Evolutionary conservation across 64 coral and sea anemone species (phyloP).

Genomic region (Montipora efflorescens): DNA sequence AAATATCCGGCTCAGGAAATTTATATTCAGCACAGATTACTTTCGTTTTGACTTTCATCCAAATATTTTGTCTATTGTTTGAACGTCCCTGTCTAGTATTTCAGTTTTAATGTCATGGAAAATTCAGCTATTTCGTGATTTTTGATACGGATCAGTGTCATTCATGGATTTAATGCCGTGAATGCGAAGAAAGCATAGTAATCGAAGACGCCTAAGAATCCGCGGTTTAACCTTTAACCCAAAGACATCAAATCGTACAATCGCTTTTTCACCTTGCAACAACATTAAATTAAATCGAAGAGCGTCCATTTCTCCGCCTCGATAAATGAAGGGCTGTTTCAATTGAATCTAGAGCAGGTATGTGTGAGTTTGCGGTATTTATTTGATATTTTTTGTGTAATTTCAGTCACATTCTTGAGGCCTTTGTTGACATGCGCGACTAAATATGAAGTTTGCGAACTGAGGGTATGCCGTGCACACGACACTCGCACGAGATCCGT

Average conservation of each 20-base stretch:
- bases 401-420: neutral
- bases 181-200: neutral
- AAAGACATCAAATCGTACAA: neutral
- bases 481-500: neutral
- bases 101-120: neutral
- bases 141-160: neutral
- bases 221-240: constrained; percentile 52
- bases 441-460: neutral
- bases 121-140: neutral
- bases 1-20: neutral
- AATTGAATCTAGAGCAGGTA: constrained; percentile 1
- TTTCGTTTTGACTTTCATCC: neutral
- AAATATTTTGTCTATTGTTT: neutral
- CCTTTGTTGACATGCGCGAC: neutral
- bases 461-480: neutral
- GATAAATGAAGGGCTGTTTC: neutral
- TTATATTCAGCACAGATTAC: neutral
- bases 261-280: constrained; percentile 21
- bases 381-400: neutral
- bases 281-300: constrained; percentile 31
- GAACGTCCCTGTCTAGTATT: neutral
- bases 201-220: neutral
- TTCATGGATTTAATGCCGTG: neutral
- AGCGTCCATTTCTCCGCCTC: neutral
- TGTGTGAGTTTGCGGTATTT: constrained; percentile 3